Evolutionary conservation across 2,888 invertebrate species (phyloP), one percentile per base, ranked within the genome.

Genomic region (Flabesymbios commensalis): DNA sequence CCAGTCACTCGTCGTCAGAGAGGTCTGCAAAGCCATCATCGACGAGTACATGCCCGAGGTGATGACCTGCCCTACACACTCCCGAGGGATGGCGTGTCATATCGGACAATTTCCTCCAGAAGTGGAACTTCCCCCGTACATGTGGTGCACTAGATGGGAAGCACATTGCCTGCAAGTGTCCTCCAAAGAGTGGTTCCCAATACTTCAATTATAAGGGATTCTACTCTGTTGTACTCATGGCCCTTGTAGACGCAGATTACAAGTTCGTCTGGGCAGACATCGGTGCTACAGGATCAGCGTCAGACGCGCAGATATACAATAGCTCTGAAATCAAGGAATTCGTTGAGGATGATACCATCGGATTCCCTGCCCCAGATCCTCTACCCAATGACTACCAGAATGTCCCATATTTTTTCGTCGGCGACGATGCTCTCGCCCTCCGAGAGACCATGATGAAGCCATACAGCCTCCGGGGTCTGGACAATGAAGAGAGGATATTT

Each of bases 301-400:
- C 55, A 29, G 69, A 70, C 59, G 59, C 51, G 31, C 71, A 69
- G n/a, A 62, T 69, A 5, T 70, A 58, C 26, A 32, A 42, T 10
- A 48, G 57, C 33, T 57, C 57, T 1, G 29, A n/a, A 22, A 41
- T 68, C n/a, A n/a, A n/a, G n/a, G n/a, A n/a, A n/a, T n/a, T n/a
- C n/a, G n/a, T n/a, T n/a, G n/a, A n/a, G n/a, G n/a, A n/a, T n/a
- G n/a, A n/a, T n/a, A n/a, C n/a, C n/a, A n/a, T n/a, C n/a, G n/a
- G n/a, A n/a, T n/a, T n/a, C n/a, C n/a, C n/a, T n/a, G n/a, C n/a
- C n/a, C n/a, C n/a, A n/a, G n/a, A n/a, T n/a, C n/a, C n/a, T n/a
- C n/a, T n/a, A n/a, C n/a, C n/a, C n/a, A n/a, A n/a, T n/a, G n/a
- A n/a, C n/a, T n/a, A n/a, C n/a, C n/a, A n/a, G n/a, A n/a, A n/a